A percentile compares a stretch with the other conserved stretches of the same genome.
phyloP scores from a whole-genome alignment of 2,888 invertebrate species.

The Muscina levida region DNA sequence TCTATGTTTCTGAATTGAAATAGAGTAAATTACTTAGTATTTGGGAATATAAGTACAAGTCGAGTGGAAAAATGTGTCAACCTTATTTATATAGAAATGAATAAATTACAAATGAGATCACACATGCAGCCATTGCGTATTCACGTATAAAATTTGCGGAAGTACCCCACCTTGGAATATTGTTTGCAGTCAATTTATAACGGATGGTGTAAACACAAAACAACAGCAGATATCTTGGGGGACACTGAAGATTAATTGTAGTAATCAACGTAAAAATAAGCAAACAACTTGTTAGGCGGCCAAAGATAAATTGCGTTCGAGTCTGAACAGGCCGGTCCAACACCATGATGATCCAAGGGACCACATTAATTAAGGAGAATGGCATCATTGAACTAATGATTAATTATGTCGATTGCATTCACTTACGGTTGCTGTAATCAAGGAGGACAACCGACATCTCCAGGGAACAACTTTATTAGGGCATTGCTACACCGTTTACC shows the following conservation, averaged over 20 bases:
- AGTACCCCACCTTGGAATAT: conserved; percentile 45
- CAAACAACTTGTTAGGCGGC: background rate
- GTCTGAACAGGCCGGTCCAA: background rate
- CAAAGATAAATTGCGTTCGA: background rate
- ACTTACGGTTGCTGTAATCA: no score
- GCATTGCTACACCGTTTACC: no score
- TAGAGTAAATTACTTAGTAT: no score
- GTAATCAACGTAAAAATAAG: conserved; percentile 8
- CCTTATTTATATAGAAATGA: conserved; percentile 58
- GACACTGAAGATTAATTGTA: conserved; percentile 21
- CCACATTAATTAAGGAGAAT: background rate
- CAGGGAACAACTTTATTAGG: no score
- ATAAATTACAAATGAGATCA: conserved; percentile 55
- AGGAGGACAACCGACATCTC: no score
- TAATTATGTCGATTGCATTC: no score
- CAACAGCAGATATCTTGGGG: background rate
- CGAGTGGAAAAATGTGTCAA: conserved; percentile 47
- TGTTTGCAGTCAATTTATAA: conserved; percentile 44
- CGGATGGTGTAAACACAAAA: conserved; percentile 15
- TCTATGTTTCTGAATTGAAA: no score
- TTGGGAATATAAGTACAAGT: no score
- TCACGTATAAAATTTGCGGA: conserved; percentile 16
- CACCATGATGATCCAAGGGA: background rate
- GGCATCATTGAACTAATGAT: no score
- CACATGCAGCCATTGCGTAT: conserved; percentile 41